Percentiles rank a stretch among this genome's conserved stretches.
Conservation (phyloP, 2,888 invertebrate species). For the Incurvaria masculella region DNA sequence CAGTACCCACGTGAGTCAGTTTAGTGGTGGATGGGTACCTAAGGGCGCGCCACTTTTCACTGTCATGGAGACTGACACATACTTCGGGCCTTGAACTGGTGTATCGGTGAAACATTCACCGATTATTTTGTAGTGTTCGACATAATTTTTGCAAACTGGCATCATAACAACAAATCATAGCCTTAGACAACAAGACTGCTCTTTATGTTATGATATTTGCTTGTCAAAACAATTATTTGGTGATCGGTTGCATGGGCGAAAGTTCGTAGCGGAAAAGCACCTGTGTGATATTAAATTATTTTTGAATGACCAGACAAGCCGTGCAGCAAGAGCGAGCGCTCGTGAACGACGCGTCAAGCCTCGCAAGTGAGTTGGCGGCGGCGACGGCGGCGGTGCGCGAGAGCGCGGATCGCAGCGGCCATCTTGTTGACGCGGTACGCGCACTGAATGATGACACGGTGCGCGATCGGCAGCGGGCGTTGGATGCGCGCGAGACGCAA, state of each 20-base stretch:
- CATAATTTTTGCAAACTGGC: no score
- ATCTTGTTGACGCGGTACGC: conserved; percentile 47
- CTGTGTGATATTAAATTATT: background rate
- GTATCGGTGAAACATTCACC: no score
- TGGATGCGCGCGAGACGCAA: conserved; percentile 54
- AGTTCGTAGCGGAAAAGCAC: no score
- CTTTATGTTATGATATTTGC: no score
- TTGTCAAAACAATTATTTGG: background rate
- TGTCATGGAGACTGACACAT: no score
- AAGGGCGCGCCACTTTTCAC: no score
- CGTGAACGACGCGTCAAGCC: conserved; percentile 46
- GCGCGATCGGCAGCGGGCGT: conserved; percentile 40
- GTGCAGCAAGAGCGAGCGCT: conserved; percentile 50
- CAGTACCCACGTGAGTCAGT: no score
- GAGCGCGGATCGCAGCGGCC: conserved; percentile 41
- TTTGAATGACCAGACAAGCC: conserved; percentile 37
- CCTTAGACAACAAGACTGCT: no score
- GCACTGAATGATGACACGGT: conserved; percentile 38
- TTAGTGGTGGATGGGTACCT: no score
- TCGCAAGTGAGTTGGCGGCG: conserved; percentile 48
- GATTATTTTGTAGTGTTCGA: no score
- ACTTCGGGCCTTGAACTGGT: no score
- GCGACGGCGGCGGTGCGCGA: conserved; percentile 44
- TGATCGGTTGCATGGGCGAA: background rate
- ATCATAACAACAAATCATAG: no score